Evolutionary conservation across 2,888 invertebrate species (phyloP), one percentile per base, ranked within the genome.

Genomic region (Brachylomia viminalis): DNA sequence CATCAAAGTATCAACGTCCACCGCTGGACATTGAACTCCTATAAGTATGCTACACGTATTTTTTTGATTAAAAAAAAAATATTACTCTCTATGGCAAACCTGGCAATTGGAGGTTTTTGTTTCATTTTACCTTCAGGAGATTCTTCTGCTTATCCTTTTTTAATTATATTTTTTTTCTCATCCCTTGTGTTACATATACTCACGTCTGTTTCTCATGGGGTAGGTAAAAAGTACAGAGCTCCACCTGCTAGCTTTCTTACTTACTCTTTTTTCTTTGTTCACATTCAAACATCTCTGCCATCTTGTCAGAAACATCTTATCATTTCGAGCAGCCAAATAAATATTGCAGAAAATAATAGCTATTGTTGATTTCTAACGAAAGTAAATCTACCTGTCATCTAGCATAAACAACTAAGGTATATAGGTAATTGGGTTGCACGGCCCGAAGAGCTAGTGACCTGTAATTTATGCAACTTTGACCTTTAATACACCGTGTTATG

Each of bases 361-460:
- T 38, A 58, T 75, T 71, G 71, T 79, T 75, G 67, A 79, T 79
- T 83, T 75, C 30, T 54, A 81, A 72, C 64, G 83, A 83, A 83
- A 83, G 83, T 84, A 83, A 83, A 74, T 77, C 81, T 74, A 81
- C 84, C 83, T 83, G 83, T 80, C 77, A 66, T 83, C 61, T 58
- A 72, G 33, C 81, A 61, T 66, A 84, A 84, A 80, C 76, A 80
- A 80, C 67, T 10, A 61, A 69, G 66, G 27, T 68, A 72, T 77
- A 84, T 84, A 84, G 83, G 84, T 74, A 73, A 83, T 68, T 84
- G 47, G 83, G 83, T 77, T 84, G 77, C 84, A 73, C 68, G 77
- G 69, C 64, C 52, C 58, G 49, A 59, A 61, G 77, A 65, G 52
- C 82, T 59, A 70, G 58, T 76, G 64, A 72, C 71, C 70, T 8